phyloP scores from a whole-genome alignment of 2,113 vertebrate genomes.

The Reinhardtius hippoglossoides region DNA sequence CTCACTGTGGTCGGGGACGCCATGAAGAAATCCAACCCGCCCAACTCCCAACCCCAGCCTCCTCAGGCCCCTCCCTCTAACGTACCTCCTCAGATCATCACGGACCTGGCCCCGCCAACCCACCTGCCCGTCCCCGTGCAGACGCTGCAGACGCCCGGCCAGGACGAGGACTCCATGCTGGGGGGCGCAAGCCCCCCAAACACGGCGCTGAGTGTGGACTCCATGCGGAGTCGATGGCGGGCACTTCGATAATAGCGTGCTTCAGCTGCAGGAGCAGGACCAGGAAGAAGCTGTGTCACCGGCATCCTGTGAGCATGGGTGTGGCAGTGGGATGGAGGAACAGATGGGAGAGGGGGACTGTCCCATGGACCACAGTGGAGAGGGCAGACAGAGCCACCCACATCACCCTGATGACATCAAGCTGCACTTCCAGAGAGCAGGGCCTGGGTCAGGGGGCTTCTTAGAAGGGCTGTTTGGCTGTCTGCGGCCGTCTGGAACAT shows the following conservation, averaged over 20 bases:
- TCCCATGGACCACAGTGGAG: constrained; percentile 66
- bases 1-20: constrained; percentile 78
- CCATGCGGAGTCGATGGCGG: constrained; percentile 86
- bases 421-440: constrained; percentile 92
- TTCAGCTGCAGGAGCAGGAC: constrained; percentile 91
- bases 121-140: constrained; percentile 79
- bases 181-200: constrained; percentile 82
- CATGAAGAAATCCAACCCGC: constrained; percentile 77
- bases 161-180: constrained; percentile 78
- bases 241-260: constrained; percentile 95
- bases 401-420: constrained; percentile 89
- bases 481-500: constrained; percentile 97
- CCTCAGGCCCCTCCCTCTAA: constrained; percentile 73
- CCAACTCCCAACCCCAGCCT: constrained; percentile 75
- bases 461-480: constrained; percentile 97
- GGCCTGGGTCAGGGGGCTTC: constrained; percentile 89
- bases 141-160: constrained; percentile 75
- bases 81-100: constrained; percentile 85
- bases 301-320: constrained; percentile 76
- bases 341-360: constrained; percentile 78
- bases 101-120: constrained; percentile 85
- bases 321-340: constrained; percentile 80
- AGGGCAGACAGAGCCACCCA: constrained; percentile 59
- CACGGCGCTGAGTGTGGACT: constrained; percentile 91
- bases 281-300: constrained; percentile 85